Conservation (phyloP, 2,113 vertebrate species). For the Oxygymnocypris stewartii region DNA sequence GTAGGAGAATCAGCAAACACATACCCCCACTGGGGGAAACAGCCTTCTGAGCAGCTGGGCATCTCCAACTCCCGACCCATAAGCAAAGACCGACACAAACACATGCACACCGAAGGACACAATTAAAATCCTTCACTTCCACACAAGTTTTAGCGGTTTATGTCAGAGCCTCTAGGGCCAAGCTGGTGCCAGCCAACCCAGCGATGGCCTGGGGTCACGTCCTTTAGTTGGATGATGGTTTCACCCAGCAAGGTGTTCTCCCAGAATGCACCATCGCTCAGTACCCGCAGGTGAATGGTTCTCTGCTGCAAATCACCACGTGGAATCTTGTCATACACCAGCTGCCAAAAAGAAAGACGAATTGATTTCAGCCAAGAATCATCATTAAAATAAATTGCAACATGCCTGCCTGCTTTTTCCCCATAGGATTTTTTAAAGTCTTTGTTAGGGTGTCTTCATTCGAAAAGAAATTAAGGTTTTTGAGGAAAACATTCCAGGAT, state of each 20-base stretch:
- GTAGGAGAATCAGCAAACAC: conserved; percentile 37
- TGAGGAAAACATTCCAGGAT: too few relatives aligned
- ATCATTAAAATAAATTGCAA: neutral
- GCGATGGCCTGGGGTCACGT: conserved; percentile 84
- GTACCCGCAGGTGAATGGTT: conserved; percentile 89
- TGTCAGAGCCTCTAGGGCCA: conserved; percentile 74
- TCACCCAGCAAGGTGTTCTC: conserved; percentile 93
- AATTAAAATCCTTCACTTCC: neutral
- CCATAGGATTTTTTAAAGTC: too few relatives aligned
- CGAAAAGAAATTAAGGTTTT: too few relatives aligned
- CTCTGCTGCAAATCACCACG: conserved; percentile 90
- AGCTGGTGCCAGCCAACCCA: conserved; percentile 93
- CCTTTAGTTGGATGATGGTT: conserved; percentile 84
- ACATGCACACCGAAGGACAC: neutral
- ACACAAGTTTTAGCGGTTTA: conserved; percentile 64
- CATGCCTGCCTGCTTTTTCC: neutral
- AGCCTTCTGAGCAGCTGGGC: conserved; percentile 52
- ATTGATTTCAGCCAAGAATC: neutral
- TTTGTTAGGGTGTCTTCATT: too few relatives aligned
- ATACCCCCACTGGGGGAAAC: conserved; percentile 59
- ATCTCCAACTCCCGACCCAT: conserved; percentile 49
- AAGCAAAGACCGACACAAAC: conserved; percentile 38
- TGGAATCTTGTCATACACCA: conserved; percentile 92
- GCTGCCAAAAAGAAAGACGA: conserved; percentile 65
- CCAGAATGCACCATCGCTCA: conserved; percentile 93